Evolutionary conservation across 2,888 invertebrate genomes (phyloP), one percentile per base, ranked within the genome.

Genomic region (Hedya salicella): DNA sequence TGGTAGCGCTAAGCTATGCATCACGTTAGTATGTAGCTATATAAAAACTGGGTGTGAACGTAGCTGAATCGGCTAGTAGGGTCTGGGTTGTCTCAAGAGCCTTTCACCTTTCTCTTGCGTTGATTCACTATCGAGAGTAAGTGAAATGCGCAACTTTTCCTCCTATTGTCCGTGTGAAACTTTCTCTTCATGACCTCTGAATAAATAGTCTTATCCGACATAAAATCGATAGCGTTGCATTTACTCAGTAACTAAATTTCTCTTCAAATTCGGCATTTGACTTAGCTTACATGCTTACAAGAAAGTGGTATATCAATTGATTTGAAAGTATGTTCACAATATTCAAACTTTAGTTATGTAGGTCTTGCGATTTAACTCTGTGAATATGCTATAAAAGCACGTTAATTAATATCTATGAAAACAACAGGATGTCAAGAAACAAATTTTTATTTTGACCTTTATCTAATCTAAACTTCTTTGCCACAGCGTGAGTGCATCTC

Each of bases 401-500:
- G n/a, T n/a, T n/a, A n/a, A n/a, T n/a, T n/a, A n/a, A n/a, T n/a
- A n/a, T n/a, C n/a, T n/a, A n/a, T n/a, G n/a, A n/a, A n/a, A n/a
- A n/a, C n/a, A n/a, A n/a, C n/a, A n/a, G n/a, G n/a, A n/a, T n/a
- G n/a, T n/a, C n/a, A n/a, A n/a, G n/a, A 25, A 25, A 25, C 4
- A 25, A 25, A 3, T 25, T 1, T n/a, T n/a, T n/a, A n/a, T 25
- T 6, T 25, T 4, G 25, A 36, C 36, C 36, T 36, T 8, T 39
- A 25, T 36, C 46, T 54, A 40, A 48, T 46, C 0, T 11, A 9
- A 21, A n/a, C 14, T 53, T 30, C 53, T 44, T 19, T 68, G 64
- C 74, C 69, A 81, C 84, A 93, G 94, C 94, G 94, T 91, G 94
- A 94, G 88, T 94, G 94, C 88, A 94, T 94, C 87, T 94, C 94